Base-by-base conservation (phyloP, 2,797 vertebrate genomes). In the Zenarchopterus dispar region DNA sequence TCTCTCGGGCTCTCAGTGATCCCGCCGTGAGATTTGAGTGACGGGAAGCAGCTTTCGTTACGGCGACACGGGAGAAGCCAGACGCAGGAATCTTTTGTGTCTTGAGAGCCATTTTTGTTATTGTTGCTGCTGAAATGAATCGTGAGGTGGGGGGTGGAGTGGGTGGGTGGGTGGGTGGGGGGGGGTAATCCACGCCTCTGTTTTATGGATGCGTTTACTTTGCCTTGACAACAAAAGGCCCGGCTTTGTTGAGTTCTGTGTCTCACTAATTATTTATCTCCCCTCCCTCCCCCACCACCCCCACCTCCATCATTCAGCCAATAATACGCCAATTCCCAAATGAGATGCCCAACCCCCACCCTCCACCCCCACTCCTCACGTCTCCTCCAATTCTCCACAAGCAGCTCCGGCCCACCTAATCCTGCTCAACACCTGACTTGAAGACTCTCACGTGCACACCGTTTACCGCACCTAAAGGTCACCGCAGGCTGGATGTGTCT, bases 301-400 rank as follows among this genome's bases (percentile, higher is more conserved):
- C 67, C 28, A n/a, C n/a, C n/a, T n/a, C 73, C 67, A 62, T 80
- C 78, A 80, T 84, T 87, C 76, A 86, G 77, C 75, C 77, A 83
- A 85, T 87, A 82, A 85, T 84, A 81, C 74, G 68, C 75, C 81
- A 81, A 90, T 89, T 89, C 84, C 86, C 84, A 80, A 85, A 89
- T 85, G 86, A 86, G 82, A 68, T 54, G 51, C 75, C 73, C 80
- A 63, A 69, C 82, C 90, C 77, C 77, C n/a, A n/a, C n/a, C n/a
- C n/a, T n/a, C n/a, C n/a, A n/a, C n/a, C n/a, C n/a, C n/a, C n/a
- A n/a, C n/a, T n/a, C 63, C 42, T 57, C 23, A 19, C 33, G 46
- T 46, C 62, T 49, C 73, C 67, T 46, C 67, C 49, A 44, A 46
- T 61, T 61, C 60, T 5, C 22, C 31, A 11, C n/a, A 24, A 33